phyloP scores from a whole-genome alignment of 2,888 invertebrate genomes.

The Drosophila atripex region DNA sequence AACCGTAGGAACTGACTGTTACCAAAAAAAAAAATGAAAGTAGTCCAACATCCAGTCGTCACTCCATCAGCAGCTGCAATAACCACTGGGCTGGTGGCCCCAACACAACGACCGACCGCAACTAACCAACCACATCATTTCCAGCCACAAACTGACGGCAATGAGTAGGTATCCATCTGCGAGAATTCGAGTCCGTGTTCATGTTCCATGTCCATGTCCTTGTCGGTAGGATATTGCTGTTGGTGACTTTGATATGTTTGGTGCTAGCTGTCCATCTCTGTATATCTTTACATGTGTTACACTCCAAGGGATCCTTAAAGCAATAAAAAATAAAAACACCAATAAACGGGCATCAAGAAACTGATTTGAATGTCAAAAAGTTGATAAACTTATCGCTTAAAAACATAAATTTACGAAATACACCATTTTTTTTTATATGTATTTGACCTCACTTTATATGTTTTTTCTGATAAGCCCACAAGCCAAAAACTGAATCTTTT shows the following conservation, averaged over 20 bases:
- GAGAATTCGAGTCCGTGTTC: conserved; percentile 10
- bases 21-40: conserved; percentile 15
- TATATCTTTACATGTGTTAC: background rate
- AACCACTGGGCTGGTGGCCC: conserved; percentile 19
- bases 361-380: background rate
- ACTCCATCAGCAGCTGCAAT: conserved; percentile 13
- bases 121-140: conserved; percentile 68
- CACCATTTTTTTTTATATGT: no score
- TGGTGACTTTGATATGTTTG: conserved; percentile 43
- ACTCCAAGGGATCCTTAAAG: background rate
- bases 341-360: background rate
- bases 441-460: no score
- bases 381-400: no score
- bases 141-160: conserved; percentile 61
- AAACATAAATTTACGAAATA: no score
- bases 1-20: conserved; percentile 1
- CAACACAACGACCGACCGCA: conserved; percentile 50
- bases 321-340: no score
- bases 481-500: no score
- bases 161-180: conserved; percentile 20
- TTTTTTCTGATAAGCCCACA: no score
- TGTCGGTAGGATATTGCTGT: conserved; percentile 11
- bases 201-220: conserved; percentile 6
- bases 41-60: conserved; percentile 16
- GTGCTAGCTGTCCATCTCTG: background rate